Evolutionary conservation across 2,113 vertebrate genomes (phyloP).

Genomic region (Talpa occidentalis): DNA sequence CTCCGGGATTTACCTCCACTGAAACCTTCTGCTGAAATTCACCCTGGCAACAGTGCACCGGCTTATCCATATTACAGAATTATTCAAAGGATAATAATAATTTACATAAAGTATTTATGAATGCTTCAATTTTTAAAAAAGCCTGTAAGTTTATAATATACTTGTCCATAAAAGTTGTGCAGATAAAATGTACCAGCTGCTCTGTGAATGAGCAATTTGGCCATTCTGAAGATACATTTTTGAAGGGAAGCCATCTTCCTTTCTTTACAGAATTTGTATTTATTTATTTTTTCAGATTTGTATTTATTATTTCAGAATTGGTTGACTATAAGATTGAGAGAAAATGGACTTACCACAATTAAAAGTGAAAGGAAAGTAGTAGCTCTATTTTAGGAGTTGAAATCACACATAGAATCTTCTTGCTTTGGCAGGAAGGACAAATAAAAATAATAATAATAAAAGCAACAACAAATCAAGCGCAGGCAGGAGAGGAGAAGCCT

Average conservation of each 20-base stretch:
- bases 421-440: background rate
- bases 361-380: background rate
- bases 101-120: background rate
- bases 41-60: background rate
- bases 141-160: background rate
- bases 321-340: background rate
- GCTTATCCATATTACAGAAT: background rate
- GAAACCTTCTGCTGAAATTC: background rate
- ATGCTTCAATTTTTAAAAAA: background rate
- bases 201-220: background rate
- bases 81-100: background rate
- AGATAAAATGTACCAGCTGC: background rate
- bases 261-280: background rate
- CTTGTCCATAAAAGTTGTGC: background rate
- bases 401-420: background rate
- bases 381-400: background rate
- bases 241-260: background rate
- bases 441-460: constrained; percentile 7
- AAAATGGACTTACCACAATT: background rate
- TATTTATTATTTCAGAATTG: constrained; percentile 15
- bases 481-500: background rate
- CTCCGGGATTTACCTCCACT: background rate
- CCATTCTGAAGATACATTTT: background rate
- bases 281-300: background rate
- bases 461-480: background rate